These are phyloP conservation scores for Heliconius hortense DNA, from an alignment of 2,888 invertebrate genomes.

Conservation along the genomic window DNA sequence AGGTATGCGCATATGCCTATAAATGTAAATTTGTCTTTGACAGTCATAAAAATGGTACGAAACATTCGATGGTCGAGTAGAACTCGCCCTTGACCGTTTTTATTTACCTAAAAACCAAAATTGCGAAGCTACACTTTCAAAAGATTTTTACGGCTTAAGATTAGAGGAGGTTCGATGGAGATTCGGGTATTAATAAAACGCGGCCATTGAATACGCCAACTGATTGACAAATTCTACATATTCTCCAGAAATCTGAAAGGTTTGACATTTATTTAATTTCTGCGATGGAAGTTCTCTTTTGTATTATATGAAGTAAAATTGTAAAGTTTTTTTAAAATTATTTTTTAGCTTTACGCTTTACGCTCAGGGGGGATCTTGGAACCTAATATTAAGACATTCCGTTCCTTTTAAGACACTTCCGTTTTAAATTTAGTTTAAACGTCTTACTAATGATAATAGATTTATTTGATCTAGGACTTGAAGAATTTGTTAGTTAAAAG, in stretches of 20 bases:
- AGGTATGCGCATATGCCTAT: too few relatives aligned
- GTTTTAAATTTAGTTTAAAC: too few relatives aligned
- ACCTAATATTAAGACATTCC: too few relatives aligned
- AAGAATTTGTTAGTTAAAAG: too few relatives aligned
- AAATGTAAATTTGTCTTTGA: neutral
- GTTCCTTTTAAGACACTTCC: too few relatives aligned
- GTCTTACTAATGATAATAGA: neutral
- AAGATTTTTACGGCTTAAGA: slow-evolving; percentile 50
- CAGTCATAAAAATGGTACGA: neutral
- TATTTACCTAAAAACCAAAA: slow-evolving; percentile 42
- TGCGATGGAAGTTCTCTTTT: slow-evolving; percentile 24
- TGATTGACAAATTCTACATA: slow-evolving; percentile 39
- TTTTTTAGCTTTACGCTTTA: too few relatives aligned
- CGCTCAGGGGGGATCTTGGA: too few relatives aligned
- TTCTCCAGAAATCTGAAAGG: slow-evolving; percentile 27
- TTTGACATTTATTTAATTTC: slow-evolving; percentile 38
- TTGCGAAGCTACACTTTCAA: slow-evolving; percentile 45
- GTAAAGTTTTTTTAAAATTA: neutral
- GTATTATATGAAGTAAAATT: neutral
- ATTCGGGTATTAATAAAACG: slow-evolving; percentile 40
- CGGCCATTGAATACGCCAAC: slow-evolving; percentile 38
- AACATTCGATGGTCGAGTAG: neutral
- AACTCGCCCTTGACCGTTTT: neutral
- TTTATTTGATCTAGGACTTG: neutral
- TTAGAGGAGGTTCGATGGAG: slow-evolving; percentile 41